phyloP scores from a whole-genome alignment of 2,888 invertebrate genomes.

The Stenichneumon culpator region DNA sequence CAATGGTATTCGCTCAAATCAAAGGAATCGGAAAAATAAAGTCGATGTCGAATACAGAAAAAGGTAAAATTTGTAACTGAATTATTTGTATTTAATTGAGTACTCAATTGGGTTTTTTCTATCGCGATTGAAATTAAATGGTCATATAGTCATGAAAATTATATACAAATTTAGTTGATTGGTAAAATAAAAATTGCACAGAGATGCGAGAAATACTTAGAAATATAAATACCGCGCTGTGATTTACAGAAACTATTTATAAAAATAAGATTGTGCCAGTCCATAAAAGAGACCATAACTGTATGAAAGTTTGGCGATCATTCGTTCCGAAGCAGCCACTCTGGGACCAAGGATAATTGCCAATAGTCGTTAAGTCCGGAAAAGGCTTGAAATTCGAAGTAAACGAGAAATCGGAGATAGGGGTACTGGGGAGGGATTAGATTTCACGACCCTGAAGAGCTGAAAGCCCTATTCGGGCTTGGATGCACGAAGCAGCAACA shows the following conservation, averaged over 20 bases:
- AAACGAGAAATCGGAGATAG: constrained; percentile 56
- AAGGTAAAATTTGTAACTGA: not conserved
- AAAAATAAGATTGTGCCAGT: not conserved
- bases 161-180: not conserved
- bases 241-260: not conserved
- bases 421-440: constrained; percentile 53
- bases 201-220: not conserved
- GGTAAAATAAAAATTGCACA: not conserved
- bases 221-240: not conserved
- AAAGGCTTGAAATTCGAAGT: constrained; percentile 52
- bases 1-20: not conserved
- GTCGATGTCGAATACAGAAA: not conserved
- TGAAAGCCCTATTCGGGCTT: constrained; percentile 40
- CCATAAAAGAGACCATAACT: not conserved
- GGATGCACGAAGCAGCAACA: not conserved
- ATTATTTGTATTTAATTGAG: not conserved
- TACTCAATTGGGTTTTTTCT: not conserved
- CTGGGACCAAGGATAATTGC: constrained; percentile 56
- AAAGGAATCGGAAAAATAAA: not conserved
- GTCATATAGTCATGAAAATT: not conserved
- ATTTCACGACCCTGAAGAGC: constrained; percentile 62
- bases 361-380: constrained; percentile 66
- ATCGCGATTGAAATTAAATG: not conserved
- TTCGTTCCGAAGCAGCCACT: constrained; percentile 13
- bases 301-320: constrained; percentile 40